Evolutionary conservation across 2,888 invertebrate genomes (phyloP).

Genomic region (Hemistola chrysoprasaria): DNA sequence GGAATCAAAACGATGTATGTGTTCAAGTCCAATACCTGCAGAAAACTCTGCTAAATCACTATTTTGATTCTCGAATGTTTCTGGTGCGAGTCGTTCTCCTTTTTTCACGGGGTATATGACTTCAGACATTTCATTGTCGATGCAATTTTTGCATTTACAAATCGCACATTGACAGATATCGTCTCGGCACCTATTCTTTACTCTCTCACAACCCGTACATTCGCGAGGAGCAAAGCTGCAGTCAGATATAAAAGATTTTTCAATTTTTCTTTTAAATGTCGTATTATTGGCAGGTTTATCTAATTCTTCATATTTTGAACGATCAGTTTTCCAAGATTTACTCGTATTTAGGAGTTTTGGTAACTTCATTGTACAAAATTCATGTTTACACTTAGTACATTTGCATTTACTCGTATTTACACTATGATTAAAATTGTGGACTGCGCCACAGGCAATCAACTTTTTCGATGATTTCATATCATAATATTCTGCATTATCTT

Average conservation of each 20-base stretch:
- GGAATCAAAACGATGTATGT: too few relatives aligned
- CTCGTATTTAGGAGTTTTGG: too few relatives aligned
- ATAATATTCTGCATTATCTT: constrained; percentile 16
- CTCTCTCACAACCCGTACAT: constrained; percentile 25
- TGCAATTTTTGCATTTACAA: constrained; percentile 6
- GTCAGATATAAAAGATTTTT: too few relatives aligned
- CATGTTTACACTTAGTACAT: constrained; percentile 10
- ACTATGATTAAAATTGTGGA: constrained; percentile 4
- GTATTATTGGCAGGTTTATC: too few relatives aligned
- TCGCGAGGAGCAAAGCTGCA: constrained; percentile 27
- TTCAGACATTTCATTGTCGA: constrained; percentile 6
- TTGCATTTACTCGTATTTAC: constrained; percentile 16
- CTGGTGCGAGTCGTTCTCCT: constrained; percentile 14
- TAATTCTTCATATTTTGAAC: too few relatives aligned
- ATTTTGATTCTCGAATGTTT: neutral
- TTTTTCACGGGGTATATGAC: constrained; percentile 18
- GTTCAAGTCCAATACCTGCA: too few relatives aligned
- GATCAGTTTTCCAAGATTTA: too few relatives aligned
- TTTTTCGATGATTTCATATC: constrained; percentile 19
- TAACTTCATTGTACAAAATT: too few relatives aligned
- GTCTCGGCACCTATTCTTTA: constrained; percentile 7
- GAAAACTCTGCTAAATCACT: too few relatives aligned
- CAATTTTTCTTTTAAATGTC: too few relatives aligned
- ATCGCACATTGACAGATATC: constrained; percentile 5
- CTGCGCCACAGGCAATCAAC: too few relatives aligned